phyloP scores from a whole-genome alignment of 92 coral and sea anemone genomes.

The Paramuricea clavata region DNA sequence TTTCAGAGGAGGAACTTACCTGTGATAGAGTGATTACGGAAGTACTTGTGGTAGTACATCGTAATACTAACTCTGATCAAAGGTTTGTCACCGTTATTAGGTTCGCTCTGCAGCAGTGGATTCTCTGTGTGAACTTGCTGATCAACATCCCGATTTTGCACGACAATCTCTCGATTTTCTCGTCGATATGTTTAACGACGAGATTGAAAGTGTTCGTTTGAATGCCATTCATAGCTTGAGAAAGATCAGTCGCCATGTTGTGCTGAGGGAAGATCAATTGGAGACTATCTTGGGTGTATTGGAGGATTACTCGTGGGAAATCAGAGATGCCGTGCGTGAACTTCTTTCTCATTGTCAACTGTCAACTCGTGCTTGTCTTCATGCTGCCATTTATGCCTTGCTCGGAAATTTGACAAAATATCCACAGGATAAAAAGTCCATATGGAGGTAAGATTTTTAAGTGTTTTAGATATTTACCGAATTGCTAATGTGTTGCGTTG shows the following conservation, averaged over 20 bases:
- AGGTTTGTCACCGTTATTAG: background rate
- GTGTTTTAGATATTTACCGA: too few relatives aligned
- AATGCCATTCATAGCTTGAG: constrained; percentile 88
- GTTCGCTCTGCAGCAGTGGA: constrained; percentile 97
- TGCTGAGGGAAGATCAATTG: constrained; percentile 91
- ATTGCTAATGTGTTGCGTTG: too few relatives aligned
- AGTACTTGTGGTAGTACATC: too few relatives aligned
- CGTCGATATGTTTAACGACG: constrained; percentile 98
- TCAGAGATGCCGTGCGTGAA: constrained; percentile 92
- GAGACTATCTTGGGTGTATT: constrained; percentile 88
- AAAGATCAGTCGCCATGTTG: constrained; percentile 86
- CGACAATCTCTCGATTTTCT: constrained; percentile 87
- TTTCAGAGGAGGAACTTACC: too few relatives aligned
- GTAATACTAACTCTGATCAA: too few relatives aligned
- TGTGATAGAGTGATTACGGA: too few relatives aligned
- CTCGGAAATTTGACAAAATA: constrained; percentile 91
- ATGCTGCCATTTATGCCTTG: constrained; percentile 90
- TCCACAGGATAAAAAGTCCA: constrained; percentile 94
- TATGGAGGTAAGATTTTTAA: constrained; percentile 83
- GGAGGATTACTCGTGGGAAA: constrained; percentile 95
- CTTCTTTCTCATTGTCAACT: constrained; percentile 85
- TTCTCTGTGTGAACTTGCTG: constrained; percentile 96
- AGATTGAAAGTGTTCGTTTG: constrained; percentile 94
- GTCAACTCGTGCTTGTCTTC: constrained; percentile 94
- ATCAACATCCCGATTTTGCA: constrained; percentile 90